Base-by-base conservation (phyloP, 2,888 invertebrate species). In the Nasonovia ribisnigri region DNA sequence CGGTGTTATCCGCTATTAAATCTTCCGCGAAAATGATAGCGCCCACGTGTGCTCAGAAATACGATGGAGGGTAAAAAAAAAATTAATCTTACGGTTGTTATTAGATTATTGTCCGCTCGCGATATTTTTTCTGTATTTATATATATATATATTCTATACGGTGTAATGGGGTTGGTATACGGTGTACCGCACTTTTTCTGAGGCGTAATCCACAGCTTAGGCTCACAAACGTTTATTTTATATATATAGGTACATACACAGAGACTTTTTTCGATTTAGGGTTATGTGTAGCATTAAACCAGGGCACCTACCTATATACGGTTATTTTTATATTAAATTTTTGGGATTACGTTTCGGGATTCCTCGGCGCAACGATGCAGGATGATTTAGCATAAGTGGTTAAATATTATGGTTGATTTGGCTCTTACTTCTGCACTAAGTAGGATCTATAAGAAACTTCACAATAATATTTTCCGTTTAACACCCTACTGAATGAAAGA, bases 1-100 rank as follows among this genome's bases (percentile, higher is more conserved):
- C 36, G 54, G 43, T 77, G 77, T 77, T 77, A 77, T 86, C 46
- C 57, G 84, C 57, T 57, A 86, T 91, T 86, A 91, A 36, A 86
- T 84, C 48, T 24, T 91, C 84, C 42, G 36, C 48, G 42, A 91
- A 88, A 77, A n/a, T 42, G 84, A 77, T 90, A 90, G 5, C 24
- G 8, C 36, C 20, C 77, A 77, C 77, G 77, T 77, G 36, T 77
- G 77, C 20, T n/a, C 36, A 77, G 11, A 29, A n/a, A 84, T 42
- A 77, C 86, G 46, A 48, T 6, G 51, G 51, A 91, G 77, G 48
- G 77, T 48, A 48, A 90, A 91, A 91, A 77, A 77, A 77, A 77
- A 77, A 77, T 36, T 36, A 77, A 77, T 77, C 77, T 20, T 20
- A 77, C 36, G 77, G 36, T 77, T 77, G 36, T 77, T 77, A 77